Evolutionary conservation across 1,140 invertebrate genomes (phyloP), one percentile per base, ranked within the genome.

Genomic region (Cyphomyrmex costatus): DNA sequence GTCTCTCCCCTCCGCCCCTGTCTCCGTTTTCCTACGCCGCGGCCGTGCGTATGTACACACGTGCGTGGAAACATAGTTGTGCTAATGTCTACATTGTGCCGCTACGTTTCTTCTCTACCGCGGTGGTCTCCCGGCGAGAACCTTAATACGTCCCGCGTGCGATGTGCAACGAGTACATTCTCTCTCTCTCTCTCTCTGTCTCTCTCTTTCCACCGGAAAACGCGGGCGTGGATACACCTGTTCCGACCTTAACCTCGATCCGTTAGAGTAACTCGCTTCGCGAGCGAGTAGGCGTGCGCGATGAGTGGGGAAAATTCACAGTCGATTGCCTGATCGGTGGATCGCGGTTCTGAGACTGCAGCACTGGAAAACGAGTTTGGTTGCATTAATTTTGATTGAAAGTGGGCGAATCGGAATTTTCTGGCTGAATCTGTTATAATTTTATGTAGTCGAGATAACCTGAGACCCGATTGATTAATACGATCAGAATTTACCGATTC

Each of bases 221-320:
- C 87, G 30, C 56, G 76, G 70, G 70, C 77, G 85, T 58, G 53
- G 61, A 21, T 82, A 74, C 87, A 86, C 87, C 87, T 88, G 87
- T 65, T 68, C 61, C 78, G 70, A 83, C 85, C 84, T 88, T 83
- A 82, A 78, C 84, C 85, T 56, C 87, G 60, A 86, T 88, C 21
- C 53, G n/a, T 71, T 60, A 49, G 36, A 61, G 68, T 83, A 82
- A 66, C 36, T 82, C 66, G 61, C 77, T 70, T 58, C 33, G 68
- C 68, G 36, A 73, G 79, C 46, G 79, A 83, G 79, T 83, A 27
- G 79, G 79, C 79, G 79, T 60, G 33, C 68, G 56, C 68, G 56
- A 83, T 33, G 79, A 83, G 79, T 10, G 68, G 36, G 49, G 36
- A 46, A 60, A 60, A 83, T 83, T 83, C 68, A 83, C 21, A 46